Percentiles rank a stretch among this genome's conserved stretches.
Conservation (phyloP, 2,113 vertebrate species). For the Lepisosteus oculatus region DNA sequence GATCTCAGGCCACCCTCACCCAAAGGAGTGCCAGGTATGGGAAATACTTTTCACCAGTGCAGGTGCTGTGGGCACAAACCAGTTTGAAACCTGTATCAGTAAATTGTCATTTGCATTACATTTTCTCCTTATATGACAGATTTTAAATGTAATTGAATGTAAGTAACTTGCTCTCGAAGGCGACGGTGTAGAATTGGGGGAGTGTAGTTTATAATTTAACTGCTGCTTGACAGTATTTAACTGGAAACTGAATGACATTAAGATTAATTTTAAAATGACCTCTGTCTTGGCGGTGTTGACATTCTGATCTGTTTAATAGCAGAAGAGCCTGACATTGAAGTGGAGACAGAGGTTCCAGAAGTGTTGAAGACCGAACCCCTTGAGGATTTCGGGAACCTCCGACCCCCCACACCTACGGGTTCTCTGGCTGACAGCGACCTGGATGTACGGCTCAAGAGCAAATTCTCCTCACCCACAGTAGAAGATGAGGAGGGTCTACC, state of each 20-base stretch:
- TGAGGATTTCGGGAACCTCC: slow-evolving; percentile 46
- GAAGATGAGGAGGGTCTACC: slow-evolving; percentile 66
- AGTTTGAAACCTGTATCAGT: too few species aligned
- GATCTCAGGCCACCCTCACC: slow-evolving; percentile 46
- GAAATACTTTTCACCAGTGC: too few species aligned
- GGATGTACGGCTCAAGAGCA: slow-evolving; percentile 59
- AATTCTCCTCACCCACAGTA: slow-evolving; percentile 15
- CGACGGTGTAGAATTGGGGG: too few species aligned
- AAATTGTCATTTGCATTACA: too few species aligned
- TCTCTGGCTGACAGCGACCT: slow-evolving; percentile 58
- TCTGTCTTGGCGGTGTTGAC: neutral
- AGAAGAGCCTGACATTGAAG: slow-evolving; percentile 51
- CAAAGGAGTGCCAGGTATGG: slow-evolving; percentile 48
- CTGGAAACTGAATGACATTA: too few species aligned
- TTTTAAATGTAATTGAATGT: too few species aligned
- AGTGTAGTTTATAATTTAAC: too few species aligned
- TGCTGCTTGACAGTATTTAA: too few species aligned
- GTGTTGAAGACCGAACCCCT: slow-evolving; percentile 53
- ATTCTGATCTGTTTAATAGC: slow-evolving; percentile 34
- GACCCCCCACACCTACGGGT: slow-evolving; percentile 63
- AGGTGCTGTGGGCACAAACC: too few species aligned
- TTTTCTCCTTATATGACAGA: too few species aligned
- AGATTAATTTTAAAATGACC: too few species aligned
- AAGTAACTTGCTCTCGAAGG: too few species aligned
- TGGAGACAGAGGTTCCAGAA: slow-evolving; percentile 50